These are phyloP conservation scores for Noctilio leporinus DNA, from an alignment of 2,113 vertebrate species.

Conservation along the genomic window DNA sequence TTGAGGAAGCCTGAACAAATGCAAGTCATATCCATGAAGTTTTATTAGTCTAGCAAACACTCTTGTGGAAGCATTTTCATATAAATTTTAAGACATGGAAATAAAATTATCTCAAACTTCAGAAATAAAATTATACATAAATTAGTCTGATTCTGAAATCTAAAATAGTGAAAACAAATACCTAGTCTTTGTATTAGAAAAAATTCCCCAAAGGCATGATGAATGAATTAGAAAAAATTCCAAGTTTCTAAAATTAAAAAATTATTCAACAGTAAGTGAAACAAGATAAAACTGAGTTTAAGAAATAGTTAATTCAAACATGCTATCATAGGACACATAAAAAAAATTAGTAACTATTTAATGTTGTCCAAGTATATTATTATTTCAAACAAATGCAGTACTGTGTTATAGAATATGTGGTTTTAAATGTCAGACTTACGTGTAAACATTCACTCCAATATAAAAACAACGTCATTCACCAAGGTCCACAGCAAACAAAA, in stretches of 20 bases:
- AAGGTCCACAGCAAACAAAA: neutral
- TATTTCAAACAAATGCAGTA: neutral
- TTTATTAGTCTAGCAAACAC: neutral
- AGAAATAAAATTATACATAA: neutral
- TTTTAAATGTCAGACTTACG: neutral
- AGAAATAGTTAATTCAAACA: neutral
- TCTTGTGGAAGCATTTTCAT: neutral
- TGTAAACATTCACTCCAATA: neutral
- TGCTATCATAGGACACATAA: neutral
- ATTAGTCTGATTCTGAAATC: neutral
- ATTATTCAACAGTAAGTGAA: neutral
- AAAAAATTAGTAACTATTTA: neutral
- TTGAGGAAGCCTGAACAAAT: neutral
- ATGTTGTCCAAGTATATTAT: neutral
- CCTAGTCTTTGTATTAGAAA: neutral
- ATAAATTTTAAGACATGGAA: neutral
- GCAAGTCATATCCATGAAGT: neutral
- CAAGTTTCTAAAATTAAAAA: neutral
- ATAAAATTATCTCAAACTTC: neutral
- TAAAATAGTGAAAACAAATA: neutral
- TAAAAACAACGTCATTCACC: neutral
- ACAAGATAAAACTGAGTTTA: neutral
- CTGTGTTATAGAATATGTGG: neutral
- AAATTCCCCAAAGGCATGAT: no score
- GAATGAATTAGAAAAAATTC: neutral